These are phyloP conservation scores for Macquaria ambigua DNA, from an alignment of 2,113 vertebrate species.

Conservation along the genomic window DNA sequence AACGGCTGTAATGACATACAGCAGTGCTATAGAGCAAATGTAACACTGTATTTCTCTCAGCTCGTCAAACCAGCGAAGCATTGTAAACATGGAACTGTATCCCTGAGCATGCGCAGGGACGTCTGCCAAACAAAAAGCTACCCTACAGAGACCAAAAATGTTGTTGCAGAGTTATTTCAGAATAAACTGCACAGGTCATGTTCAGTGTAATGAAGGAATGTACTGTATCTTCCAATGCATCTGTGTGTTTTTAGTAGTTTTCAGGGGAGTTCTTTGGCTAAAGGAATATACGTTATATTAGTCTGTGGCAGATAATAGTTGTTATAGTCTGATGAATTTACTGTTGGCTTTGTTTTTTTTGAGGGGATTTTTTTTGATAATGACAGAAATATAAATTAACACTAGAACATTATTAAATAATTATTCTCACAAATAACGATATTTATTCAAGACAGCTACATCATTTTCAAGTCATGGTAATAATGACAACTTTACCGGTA, in stretches of 20 bases:
- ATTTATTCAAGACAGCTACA: conserved; percentile 2
- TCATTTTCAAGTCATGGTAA: neutral
- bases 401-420: neutral
- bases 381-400: neutral
- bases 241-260: neutral
- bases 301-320: neutral
- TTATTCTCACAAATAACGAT: neutral
- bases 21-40: neutral
- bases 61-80: neutral
- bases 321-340: neutral
- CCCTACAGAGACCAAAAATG: neutral
- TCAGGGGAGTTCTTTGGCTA: neutral
- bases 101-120: neutral
- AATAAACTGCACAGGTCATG: neutral
- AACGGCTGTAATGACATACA: conserved; percentile 4
- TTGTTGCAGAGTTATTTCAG: conserved; percentile 18
- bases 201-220: conserved; percentile 11
- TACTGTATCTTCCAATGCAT: neutral
- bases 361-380: neutral
- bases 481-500: conserved; percentile 7
- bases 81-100: neutral
- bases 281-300: conserved; percentile 12
- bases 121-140: neutral
- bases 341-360: neutral
- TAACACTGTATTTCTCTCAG: neutral